phyloP scores from a whole-genome alignment of 92 coral and sea anemone species.

The Pocillopora grandis region DNA sequence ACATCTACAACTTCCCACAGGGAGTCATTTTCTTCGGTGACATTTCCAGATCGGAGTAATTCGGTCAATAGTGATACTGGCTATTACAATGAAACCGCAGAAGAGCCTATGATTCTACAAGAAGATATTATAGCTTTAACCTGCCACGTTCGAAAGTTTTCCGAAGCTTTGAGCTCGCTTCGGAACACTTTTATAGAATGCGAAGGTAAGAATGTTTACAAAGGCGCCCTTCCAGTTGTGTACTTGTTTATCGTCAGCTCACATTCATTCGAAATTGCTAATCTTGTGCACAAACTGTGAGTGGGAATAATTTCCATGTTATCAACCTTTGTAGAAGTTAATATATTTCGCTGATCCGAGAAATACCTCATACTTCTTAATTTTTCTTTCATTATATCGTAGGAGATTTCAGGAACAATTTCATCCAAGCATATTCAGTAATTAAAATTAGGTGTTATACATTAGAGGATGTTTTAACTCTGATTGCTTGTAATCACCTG shows the following conservation, averaged over 20 bases:
- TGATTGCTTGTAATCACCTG: slow-evolving; percentile 26
- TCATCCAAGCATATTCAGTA: background rate
- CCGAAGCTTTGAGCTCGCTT: slow-evolving; percentile 85
- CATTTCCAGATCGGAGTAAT: slow-evolving; percentile 81
- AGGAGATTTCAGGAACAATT: background rate
- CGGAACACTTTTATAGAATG: slow-evolving; percentile 84
- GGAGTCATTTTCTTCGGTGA: slow-evolving; percentile 64
- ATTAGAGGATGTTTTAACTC: background rate
- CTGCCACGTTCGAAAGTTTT: slow-evolving; percentile 85
- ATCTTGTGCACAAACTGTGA: slow-evolving; percentile 8
- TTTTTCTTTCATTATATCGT: too few species aligned
- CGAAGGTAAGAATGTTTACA: slow-evolving; percentile 64
- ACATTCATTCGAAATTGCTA: slow-evolving; percentile 2
- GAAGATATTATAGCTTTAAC: slow-evolving; percentile 93
- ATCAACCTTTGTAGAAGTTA: background rate
- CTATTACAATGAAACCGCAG: slow-evolving; percentile 76
- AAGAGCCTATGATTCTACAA: slow-evolving; percentile 94
- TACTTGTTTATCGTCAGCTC: slow-evolving; percentile 21
- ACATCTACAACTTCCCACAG: slow-evolving; percentile 56
- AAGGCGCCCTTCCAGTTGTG: background rate
- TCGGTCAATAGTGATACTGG: slow-evolving; percentile 89
- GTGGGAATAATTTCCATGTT: background rate
- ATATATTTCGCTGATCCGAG: background rate
- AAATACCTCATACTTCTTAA: slow-evolving; percentile 10
- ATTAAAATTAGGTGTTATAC: slow-evolving; percentile 14